Percentiles rank a stretch among this genome's conserved stretches.
phyloP scores from a whole-genome alignment of 1,140 invertebrate genomes.

The Tetragonula clypearis region DNA sequence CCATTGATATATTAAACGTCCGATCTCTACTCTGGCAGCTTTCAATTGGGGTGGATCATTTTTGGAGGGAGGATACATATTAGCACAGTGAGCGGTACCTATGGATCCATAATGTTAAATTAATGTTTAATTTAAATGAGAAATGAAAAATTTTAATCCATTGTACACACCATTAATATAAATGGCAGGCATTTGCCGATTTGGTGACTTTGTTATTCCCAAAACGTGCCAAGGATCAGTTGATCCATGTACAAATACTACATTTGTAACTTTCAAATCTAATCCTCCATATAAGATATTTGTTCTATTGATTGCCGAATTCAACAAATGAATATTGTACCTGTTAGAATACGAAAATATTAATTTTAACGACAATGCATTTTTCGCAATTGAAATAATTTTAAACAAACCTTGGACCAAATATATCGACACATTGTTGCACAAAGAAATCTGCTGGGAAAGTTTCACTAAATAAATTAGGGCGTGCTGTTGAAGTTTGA shows the following conservation, averaged over 20 bases:
- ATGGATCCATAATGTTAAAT: constrained; percentile 53
- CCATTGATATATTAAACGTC: constrained; percentile 83
- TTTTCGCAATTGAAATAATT: constrained; percentile 11
- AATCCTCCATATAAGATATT: constrained; percentile 92
- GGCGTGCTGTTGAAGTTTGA: constrained; percentile 90
- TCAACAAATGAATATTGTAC: constrained; percentile 84
- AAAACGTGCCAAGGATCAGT: constrained; percentile 97
- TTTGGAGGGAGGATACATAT: constrained; percentile 88
- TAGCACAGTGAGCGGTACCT: constrained; percentile 92
- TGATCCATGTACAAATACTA: constrained; percentile 94
- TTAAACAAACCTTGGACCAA: constrained; percentile 81
- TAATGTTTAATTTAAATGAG: constrained; percentile 29
- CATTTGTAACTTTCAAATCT: constrained; percentile 86
- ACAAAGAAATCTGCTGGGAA: constrained; percentile 92
- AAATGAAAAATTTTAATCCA: neutral
- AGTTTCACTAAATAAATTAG: constrained; percentile 89
- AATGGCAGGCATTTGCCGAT: constrained; percentile 85
- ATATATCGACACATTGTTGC: constrained; percentile 93
- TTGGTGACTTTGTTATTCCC: constrained; percentile 85
- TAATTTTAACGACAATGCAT: neutral
- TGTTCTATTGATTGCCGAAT: constrained; percentile 85
- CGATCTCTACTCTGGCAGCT: constrained; percentile 84
- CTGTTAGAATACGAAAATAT: constrained; percentile 70
- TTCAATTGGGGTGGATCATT: constrained; percentile 85
- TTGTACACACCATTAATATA: constrained; percentile 85